phyloP scores from a whole-genome alignment of 2,113 vertebrate genomes.

The Melierax canorus region DNA sequence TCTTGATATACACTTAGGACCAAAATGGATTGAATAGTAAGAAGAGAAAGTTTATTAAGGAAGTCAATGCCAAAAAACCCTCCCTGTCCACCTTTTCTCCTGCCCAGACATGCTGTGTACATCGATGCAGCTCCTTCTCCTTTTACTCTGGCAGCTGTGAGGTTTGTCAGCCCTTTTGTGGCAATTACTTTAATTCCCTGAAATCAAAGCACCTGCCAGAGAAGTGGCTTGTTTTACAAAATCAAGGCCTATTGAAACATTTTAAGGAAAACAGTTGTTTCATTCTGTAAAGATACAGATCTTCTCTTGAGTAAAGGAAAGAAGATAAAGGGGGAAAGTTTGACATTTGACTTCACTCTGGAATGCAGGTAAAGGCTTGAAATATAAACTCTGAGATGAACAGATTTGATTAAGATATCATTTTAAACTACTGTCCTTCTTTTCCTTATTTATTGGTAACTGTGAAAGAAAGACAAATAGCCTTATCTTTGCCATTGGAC shows the following conservation, averaged over 20 bases:
- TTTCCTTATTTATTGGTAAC: constrained; percentile 45
- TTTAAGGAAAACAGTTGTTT: constrained; percentile 54
- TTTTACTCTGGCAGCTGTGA: background rate
- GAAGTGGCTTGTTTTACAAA: constrained; percentile 55
- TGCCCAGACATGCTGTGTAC: background rate
- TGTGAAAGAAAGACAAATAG: background rate
- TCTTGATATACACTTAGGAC: background rate
- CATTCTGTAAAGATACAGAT: constrained; percentile 58
- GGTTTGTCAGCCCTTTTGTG: constrained; percentile 30
- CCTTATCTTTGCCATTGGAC: background rate
- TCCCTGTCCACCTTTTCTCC: background rate
- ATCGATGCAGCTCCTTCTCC: background rate
- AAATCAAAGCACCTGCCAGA: constrained; percentile 50
- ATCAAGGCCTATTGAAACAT: constrained; percentile 35
- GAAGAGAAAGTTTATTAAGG: background rate
- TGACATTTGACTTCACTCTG: constrained; percentile 43
- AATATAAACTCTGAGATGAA: constrained; percentile 51
- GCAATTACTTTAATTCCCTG: constrained; percentile 23
- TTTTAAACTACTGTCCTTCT: constrained; percentile 17
- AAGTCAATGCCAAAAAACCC: background rate
- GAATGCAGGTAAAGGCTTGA: constrained; percentile 54
- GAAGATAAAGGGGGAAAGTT: constrained; percentile 22
- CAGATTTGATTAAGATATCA: constrained; percentile 35
- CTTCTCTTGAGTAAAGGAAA: background rate
- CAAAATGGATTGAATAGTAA: background rate